Evolutionary conservation across 2,113 vertebrate genomes (phyloP), one percentile per base, ranked within the genome.

Genomic region (Semnornis frantzii): DNA sequence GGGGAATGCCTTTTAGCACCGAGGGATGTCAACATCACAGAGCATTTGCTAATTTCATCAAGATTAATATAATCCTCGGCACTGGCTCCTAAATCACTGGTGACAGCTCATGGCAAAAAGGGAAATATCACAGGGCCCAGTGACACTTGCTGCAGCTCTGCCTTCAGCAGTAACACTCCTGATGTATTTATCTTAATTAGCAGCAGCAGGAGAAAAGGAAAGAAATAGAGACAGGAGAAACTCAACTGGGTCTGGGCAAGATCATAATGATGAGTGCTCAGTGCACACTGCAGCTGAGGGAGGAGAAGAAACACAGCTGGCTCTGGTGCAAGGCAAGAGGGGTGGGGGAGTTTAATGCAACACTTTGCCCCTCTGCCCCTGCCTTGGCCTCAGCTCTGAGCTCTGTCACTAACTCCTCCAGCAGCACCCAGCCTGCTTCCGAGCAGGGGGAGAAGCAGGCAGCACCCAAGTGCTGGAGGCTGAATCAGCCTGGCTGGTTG

Each of bases 131-230:
- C 15, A 25, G 90, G 42, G 82, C 74, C 92, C 72, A 87, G 85
- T 92, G 95, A 95, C 92, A 96, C 89, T 96, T 91, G 75, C 79
- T 94, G 39, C 74, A 85, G 83, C 66, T 95, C 94, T 88, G 89
- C 91, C 73, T 94, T 94, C 82, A 96, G 96, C 92, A 93, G 58
- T 68, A 92, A 50, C 82, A 86, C 55, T 94, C 96, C 92, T 96
- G 94, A 93, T 58, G 57, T 88, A 94, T 96, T 96, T 95, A 94
- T 97, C 94, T 97, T 97, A 96, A 97, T 97, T 97, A 97, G 77
- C 87, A 87, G 68, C 83, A 96, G 85, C 60, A 80, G 89, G 57
- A 91, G 78, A 70, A 87, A 88, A 84, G 72, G 73, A 59, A 95
- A 87, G 82, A 91, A 94, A 85, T 44, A 48, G 82, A 96, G 92